A percentile compares a stretch with the other conserved stretches of the same genome.
Conservation (phyloP, 2,113 vertebrate species). For the Callionymus lyra region DNA sequence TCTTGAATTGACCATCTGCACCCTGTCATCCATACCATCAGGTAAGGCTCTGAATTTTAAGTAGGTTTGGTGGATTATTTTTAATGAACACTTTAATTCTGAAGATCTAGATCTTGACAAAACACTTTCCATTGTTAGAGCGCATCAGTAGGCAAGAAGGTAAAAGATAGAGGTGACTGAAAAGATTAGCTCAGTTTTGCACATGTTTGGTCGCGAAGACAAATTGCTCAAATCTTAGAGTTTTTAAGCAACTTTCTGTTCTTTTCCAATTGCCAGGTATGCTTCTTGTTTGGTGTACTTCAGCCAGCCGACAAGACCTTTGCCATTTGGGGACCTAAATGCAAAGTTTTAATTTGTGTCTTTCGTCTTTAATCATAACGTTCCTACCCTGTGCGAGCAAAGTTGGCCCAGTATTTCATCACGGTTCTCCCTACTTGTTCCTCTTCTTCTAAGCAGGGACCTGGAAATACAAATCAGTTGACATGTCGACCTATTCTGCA, state of each 20-base stretch:
- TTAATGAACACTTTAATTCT: too few species aligned
- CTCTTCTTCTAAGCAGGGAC: constrained; percentile 48
- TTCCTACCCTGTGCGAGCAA: constrained; percentile 66
- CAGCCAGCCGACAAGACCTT: constrained; percentile 55
- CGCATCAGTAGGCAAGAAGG: too few species aligned
- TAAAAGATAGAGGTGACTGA: too few species aligned
- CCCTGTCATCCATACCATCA: too few species aligned
- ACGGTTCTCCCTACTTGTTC: constrained; percentile 43
- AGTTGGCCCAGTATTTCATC: constrained; percentile 72
- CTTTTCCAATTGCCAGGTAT: constrained; percentile 46
- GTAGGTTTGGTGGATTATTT: too few species aligned
- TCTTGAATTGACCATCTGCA: too few species aligned
- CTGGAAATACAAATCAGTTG: constrained; percentile 27
- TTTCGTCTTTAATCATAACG: not conserved
- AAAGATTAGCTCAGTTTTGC: constrained; percentile 24
- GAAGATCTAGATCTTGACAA: too few species aligned
- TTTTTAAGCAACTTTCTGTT: constrained; percentile 36
- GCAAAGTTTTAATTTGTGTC: not conserved
- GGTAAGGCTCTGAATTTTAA: too few species aligned
- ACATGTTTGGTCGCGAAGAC: constrained; percentile 55
- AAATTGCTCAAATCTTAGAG: constrained; percentile 48
- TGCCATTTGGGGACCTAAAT: constrained; percentile 60
- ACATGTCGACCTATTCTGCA: not conserved
- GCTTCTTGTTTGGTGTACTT: constrained; percentile 44
- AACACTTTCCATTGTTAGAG: too few species aligned